Percentiles rank a stretch among this genome's conserved stretches.
Conservation (phyloP, 2,113 vertebrate genomes). For the Rhagologus leucostigma region DNA sequence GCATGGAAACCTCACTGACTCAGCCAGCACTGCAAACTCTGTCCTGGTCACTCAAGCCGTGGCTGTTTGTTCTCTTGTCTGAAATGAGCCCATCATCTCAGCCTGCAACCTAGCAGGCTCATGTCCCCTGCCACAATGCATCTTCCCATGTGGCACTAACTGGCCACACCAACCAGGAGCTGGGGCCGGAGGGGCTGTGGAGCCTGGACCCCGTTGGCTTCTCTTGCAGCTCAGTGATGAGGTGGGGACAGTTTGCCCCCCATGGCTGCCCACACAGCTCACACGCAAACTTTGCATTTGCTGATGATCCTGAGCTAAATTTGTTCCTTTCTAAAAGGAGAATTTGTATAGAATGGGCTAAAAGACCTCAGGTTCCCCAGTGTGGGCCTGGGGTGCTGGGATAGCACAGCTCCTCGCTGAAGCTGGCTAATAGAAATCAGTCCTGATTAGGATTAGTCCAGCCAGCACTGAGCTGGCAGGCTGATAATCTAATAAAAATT, state of each 20-base stretch:
- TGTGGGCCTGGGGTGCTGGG: conserved; percentile 69
- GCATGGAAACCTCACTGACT: conserved; percentile 56
- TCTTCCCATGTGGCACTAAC: neutral
- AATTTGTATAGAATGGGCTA: conserved; percentile 42
- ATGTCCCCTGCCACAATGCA: conserved; percentile 2
- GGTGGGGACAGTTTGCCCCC: neutral
- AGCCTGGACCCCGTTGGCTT: neutral
- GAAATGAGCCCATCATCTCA: neutral
- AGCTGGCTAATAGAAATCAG: conserved; percentile 84
- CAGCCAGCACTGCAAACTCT: neutral
- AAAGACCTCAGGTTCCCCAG: conserved; percentile 69
- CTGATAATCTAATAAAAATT: conserved; percentile 89
- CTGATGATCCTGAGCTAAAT: neutral
- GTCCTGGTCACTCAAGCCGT: conserved; percentile 8
- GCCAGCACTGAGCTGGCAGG: conserved; percentile 69
- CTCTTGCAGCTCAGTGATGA: neutral
- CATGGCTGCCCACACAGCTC: neutral
- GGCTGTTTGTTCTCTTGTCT: neutral
- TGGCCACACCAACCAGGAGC: neutral
- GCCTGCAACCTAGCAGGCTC: neutral
- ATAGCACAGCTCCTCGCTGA: conserved; percentile 74
- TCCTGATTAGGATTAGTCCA: conserved; percentile 88
- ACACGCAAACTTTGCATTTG: neutral
- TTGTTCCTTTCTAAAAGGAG: neutral
- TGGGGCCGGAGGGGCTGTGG: neutral